Base-by-base conservation (phyloP, 2,797 vertebrate genomes). In the Parotocinclus haroldoi region DNA sequence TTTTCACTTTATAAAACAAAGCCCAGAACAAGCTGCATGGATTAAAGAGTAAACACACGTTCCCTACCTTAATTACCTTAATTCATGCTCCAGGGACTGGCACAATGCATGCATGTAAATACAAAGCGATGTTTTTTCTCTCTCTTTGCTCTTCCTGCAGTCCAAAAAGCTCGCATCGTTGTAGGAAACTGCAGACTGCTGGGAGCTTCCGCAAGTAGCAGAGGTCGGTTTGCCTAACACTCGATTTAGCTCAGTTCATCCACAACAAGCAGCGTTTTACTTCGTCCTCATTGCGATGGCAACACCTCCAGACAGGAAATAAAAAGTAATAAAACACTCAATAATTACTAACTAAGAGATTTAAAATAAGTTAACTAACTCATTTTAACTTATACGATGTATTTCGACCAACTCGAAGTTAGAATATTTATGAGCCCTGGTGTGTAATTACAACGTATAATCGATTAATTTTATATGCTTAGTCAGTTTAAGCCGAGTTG, bases 31-130 rank as follows among this genome's bases (percentile, higher is more conserved):
- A 16, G 2, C n/a, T 44, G 45, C 16, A 1, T 8, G n/a, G 5
- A 27, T 50, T 3, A 42, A 56, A 11, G 27, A 27, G 27, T 1
- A 7, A 19, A 10, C 1, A 9, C 3, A 4, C 7, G 9, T 38
- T 38, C n/a, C n/a, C 18, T 80, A 90, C 87, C 87, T 88, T 36
- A 37, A 36, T 70, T 73, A 90, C 87, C 87, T 88, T 36, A 37
- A 36, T 70, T 73, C 10, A 37, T 71, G 66, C 65, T 75, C 52
- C 54, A 10, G 16, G 7, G n/a, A 50, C 58, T 39, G 36, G 49
- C 5, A 40, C 67, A 66, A 44, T 16, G 10, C 65, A 48, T 9
- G 10, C 10, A 13, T 40, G 48, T 66, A 13, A 40, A 37, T 53
- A 46, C 8, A 9, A 10, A 55, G 18, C 7, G 53, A 49, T n/a